A percentile compares a stretch with the other conserved stretches of the same genome.
These are phyloP conservation scores for Catamblyrhynchus diadema DNA, from an alignment of 2,797 vertebrate species.

Conservation along the genomic window DNA sequence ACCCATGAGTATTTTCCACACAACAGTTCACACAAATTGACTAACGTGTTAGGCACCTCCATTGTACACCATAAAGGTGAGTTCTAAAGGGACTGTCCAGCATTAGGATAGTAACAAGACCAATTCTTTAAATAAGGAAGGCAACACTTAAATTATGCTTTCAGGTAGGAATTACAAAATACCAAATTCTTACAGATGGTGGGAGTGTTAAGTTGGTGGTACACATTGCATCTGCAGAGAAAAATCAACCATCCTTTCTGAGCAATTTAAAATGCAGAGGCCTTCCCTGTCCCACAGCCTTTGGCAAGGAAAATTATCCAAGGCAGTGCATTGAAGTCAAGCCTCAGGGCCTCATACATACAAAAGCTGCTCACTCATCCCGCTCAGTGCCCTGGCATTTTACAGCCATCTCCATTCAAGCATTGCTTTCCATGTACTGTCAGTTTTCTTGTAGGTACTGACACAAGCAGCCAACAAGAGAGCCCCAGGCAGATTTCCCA, in stretches of 20 bases:
- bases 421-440: background rate
- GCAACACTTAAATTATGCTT: background rate
- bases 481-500: background rate
- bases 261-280: background rate
- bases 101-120: background rate
- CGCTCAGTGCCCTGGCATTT: background rate
- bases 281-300: rapidly evolving
- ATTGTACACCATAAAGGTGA: background rate
- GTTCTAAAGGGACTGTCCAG: background rate
- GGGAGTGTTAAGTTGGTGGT: background rate
- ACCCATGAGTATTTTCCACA: rapidly evolving
- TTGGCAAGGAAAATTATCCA: background rate
- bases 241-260: background rate
- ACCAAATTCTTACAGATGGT: background rate
- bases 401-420: background rate
- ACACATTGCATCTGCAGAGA: background rate
- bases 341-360: background rate
- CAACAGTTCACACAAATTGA: background rate
- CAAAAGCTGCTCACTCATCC: background rate
- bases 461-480: background rate
- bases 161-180: background rate
- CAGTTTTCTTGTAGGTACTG: background rate
- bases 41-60: background rate
- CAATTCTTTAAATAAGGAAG: background rate
- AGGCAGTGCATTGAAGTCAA: background rate